phyloP scores from a whole-genome alignment of 2,888 invertebrate species.

The Scaptomyza parva region DNA sequence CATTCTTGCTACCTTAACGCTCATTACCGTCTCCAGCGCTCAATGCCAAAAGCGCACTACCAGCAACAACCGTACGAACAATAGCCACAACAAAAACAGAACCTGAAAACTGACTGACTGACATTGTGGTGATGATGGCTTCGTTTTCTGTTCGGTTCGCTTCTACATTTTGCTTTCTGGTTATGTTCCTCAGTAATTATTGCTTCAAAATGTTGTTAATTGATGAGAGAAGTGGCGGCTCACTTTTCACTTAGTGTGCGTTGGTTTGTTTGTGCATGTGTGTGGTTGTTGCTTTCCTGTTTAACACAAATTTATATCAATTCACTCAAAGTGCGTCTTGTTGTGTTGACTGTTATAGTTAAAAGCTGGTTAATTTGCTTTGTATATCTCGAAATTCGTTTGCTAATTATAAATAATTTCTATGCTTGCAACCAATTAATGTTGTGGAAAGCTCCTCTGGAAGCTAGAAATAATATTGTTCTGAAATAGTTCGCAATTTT shows the following conservation, averaged over 20 bases:
- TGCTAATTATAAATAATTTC: not conserved
- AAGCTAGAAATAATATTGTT: too few relatives aligned
- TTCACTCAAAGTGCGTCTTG: not conserved
- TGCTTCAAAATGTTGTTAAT: conserved; percentile 57
- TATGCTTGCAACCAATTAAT: not conserved
- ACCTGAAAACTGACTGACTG: conserved; percentile 28
- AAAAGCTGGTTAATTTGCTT: not conserved
- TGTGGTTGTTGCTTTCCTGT: conserved; percentile 11
- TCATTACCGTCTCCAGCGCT: conserved; percentile 30
- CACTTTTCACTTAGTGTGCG: not conserved
- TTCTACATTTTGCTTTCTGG: conserved; percentile 21
- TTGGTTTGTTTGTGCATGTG: not conserved
- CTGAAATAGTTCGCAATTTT: too few relatives aligned
- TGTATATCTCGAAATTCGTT: not conserved
- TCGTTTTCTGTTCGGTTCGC: conserved; percentile 23
- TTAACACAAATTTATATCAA: not conserved
- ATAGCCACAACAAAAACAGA: conserved; percentile 11
- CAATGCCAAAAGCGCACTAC: conserved; percentile 21
- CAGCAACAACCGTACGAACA: conserved; percentile 11
- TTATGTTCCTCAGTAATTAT: conserved; percentile 65
- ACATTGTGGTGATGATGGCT: conserved; percentile 37
- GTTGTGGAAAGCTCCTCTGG: not conserved
- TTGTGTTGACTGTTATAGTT: not conserved
- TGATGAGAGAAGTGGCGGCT: conserved; percentile 17
- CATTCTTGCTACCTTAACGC: conserved; percentile 44